Conservation (phyloP, 2,113 vertebrate genomes). For the Neopipo cinnamomea region DNA sequence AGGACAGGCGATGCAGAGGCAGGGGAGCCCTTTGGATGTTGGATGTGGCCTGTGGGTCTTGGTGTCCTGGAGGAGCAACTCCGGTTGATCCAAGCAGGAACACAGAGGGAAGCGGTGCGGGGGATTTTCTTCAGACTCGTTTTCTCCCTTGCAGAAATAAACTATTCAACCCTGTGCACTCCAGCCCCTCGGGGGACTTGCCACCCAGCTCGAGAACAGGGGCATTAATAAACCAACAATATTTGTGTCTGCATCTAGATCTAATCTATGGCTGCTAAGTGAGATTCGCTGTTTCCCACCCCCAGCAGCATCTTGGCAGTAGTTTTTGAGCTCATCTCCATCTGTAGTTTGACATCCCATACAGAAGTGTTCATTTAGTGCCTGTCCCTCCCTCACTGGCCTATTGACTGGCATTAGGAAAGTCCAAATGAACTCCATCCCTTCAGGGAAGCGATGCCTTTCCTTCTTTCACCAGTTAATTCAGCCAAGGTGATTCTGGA, state of each 20-base stretch:
- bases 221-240: slow-evolving; percentile 25
- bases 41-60: neutral
- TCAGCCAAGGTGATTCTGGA: neutral
- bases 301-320: slow-evolving; percentile 11
- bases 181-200: slow-evolving; percentile 27
- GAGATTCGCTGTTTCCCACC: slow-evolving; percentile 8
- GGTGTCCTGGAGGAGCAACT: neutral
- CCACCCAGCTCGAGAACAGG: slow-evolving; percentile 51
- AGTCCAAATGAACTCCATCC: neutral
- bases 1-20: neutral
- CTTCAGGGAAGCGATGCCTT: neutral
- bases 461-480: neutral
- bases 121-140: neutral
- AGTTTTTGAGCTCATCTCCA: slow-evolving; percentile 14
- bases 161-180: slow-evolving; percentile 41
- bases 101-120: neutral
- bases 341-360: neutral
- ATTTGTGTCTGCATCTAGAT: slow-evolving; percentile 55
- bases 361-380: neutral
- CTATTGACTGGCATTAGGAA: neutral
- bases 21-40: accelerated
- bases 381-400: neutral
- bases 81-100: neutral
- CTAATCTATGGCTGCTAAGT: slow-evolving; percentile 13
- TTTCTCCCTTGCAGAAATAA: neutral